A percentile compares a stretch with the other conserved stretches of the same genome.
Conservation (phyloP, 2,113 vertebrate genomes). For the Megaceryle torquata region DNA sequence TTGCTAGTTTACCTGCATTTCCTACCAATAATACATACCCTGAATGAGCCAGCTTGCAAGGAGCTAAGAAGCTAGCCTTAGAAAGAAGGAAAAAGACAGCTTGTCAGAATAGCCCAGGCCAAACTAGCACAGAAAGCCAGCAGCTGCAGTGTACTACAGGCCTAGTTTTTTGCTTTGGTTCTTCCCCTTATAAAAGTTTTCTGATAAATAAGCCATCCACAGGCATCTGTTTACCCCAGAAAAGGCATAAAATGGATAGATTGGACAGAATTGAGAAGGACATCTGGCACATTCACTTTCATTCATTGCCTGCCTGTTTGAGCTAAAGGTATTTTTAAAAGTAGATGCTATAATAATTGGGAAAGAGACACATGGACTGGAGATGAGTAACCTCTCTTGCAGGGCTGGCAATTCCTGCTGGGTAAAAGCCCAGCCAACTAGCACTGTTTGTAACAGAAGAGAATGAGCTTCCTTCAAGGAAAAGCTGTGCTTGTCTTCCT, state of each 20-base stretch:
- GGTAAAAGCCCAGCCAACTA: not conserved
- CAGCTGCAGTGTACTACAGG: not conserved
- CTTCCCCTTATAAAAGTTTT: not conserved
- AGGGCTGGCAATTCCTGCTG: not conserved
- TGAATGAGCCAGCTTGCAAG: not conserved
- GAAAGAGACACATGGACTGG: not conserved
- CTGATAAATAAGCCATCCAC: not conserved
- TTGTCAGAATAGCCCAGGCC: not conserved
- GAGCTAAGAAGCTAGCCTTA: not conserved
- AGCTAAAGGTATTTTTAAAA: constrained; percentile 15
- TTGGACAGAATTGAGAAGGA: not conserved
- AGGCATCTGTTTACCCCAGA: not conserved
- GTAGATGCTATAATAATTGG: constrained; percentile 2
- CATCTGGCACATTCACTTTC: not conserved
- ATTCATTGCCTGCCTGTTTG: constrained; percentile 8
- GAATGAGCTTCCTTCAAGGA: not conserved
- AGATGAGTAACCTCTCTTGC: not conserved
- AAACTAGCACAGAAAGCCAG: not conserved
- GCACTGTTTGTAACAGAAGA: not conserved
- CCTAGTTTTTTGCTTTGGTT: not conserved
- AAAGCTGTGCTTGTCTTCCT: constrained; percentile 1
- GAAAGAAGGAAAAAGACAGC: not conserved
- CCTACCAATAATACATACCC: not conserved
- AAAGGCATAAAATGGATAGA: not conserved
- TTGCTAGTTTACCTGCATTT: not conserved